These are phyloP conservation scores for Carposina sasakii DNA, from an alignment of 1,140 invertebrate genomes.

Conservation along the genomic window DNA sequence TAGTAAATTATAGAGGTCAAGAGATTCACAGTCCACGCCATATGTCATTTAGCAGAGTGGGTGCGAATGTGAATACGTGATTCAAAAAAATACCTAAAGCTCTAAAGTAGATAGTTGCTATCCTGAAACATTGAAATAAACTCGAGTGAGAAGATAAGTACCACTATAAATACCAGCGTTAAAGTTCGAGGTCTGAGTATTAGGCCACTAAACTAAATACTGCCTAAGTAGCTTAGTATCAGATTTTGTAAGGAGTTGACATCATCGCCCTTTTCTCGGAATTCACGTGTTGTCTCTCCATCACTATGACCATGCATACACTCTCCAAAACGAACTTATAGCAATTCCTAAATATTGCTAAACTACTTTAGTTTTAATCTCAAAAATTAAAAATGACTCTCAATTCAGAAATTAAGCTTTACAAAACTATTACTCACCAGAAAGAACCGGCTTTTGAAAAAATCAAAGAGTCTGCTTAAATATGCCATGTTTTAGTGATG, in stretches of 20 bases:
- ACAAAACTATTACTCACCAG: slow-evolving; percentile 42
- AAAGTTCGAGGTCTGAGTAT: too few relatives aligned
- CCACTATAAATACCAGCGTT: too few relatives aligned
- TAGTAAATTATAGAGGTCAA: too few relatives aligned
- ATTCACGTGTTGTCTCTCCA: too few relatives aligned
- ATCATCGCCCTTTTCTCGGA: not conserved
- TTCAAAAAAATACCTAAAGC: not conserved
- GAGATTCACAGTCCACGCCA: too few relatives aligned
- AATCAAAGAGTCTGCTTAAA: too few relatives aligned
- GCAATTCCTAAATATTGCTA: slow-evolving; percentile 14
- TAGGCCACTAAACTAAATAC: not conserved
- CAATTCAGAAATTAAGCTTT: not conserved
- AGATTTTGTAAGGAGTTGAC: not conserved
- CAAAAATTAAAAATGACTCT: not conserved
- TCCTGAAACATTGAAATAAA: not conserved
- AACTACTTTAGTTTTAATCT: not conserved
- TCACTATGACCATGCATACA: too few relatives aligned
- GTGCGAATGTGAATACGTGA: not conserved
- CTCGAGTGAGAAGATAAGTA: not conserved
- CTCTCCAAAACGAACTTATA: not conserved
- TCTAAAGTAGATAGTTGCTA: not conserved
- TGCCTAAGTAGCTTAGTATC: not conserved
- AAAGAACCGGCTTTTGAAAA: slow-evolving; percentile 42
- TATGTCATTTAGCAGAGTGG: too few relatives aligned
- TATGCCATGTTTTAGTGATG: too few relatives aligned